A percentile compares a stretch with the other conserved stretches of the same genome.
Evolutionary conservation across 2,797 vertebrate species (phyloP).

Genomic region (Ptychadena robeensis): DNA sequence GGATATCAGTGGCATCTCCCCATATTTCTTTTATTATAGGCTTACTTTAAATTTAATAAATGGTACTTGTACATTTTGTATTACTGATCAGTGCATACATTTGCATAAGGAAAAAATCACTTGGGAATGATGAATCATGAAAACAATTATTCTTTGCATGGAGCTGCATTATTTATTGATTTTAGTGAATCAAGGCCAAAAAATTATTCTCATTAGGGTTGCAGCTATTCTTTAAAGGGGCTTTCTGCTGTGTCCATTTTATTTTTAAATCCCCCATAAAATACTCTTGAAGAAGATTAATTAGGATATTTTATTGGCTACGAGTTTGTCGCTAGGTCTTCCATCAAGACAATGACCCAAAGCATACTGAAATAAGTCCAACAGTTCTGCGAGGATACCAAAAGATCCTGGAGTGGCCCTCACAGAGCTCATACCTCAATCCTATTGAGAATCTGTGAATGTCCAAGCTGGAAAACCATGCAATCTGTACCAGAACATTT

Average conservation of each 20-base stretch:
- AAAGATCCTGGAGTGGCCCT: too few species aligned
- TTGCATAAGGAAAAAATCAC: not conserved
- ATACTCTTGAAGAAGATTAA: too few species aligned
- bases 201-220: not conserved
- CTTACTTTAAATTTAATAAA: not conserved
- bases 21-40: not conserved
- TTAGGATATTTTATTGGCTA: too few species aligned
- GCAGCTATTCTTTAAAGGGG: not conserved
- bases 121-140: not conserved
- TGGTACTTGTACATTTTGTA: not conserved
- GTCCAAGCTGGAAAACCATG: too few species aligned
- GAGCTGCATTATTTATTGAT: not conserved
- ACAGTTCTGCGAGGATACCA: too few species aligned
- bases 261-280: not conserved
- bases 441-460: too few species aligned
- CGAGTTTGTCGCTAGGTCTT: too few species aligned
- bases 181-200: not conserved
- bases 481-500: too few species aligned
- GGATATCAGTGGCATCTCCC: not conserved
- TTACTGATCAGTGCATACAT: not conserved
- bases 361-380: too few species aligned
- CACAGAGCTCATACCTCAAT: too few species aligned
- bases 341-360: too few species aligned
- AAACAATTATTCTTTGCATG: not conserved
- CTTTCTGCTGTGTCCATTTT: not conserved